Evolutionary conservation across 1,140 invertebrate species (phyloP).

Genomic region (Diprion similis): DNA sequence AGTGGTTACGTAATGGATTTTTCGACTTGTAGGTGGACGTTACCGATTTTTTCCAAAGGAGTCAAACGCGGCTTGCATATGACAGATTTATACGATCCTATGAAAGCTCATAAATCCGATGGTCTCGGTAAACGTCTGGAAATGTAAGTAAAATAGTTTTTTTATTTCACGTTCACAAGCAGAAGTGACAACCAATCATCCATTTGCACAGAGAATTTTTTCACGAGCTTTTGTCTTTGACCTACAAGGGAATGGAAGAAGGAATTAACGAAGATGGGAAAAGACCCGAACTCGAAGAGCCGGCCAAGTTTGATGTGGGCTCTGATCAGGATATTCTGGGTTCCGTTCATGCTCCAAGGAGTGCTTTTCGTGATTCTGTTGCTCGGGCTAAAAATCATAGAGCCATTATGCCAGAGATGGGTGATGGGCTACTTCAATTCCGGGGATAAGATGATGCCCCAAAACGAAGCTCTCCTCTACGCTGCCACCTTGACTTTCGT

Average conservation of each 20-base stretch:
- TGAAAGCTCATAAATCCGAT: no score
- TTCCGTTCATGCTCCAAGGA: slow-evolving; percentile 53
- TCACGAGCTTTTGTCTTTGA: no score
- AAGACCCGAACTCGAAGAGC: slow-evolving; percentile 22
- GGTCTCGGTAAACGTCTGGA: no score
- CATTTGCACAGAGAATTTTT: no score
- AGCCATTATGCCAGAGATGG: slow-evolving; percentile 62
- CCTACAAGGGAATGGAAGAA: slow-evolving; percentile 58
- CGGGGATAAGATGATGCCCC: slow-evolving; percentile 32
- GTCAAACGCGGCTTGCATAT: no score
- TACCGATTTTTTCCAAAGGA: no score
- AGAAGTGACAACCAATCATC: no score
- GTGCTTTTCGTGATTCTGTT: slow-evolving; percentile 50
- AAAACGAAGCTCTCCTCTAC: slow-evolving; percentile 50
- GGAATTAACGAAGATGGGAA: slow-evolving; percentile 50
- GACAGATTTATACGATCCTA: no score
- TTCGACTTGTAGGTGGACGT: no score
- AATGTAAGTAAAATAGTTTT: no score
- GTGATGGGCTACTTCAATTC: slow-evolving; percentile 64
- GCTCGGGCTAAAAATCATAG: slow-evolving; percentile 45
- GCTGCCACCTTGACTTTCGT: slow-evolving; percentile 47
- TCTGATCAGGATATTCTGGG: slow-evolving; percentile 57
- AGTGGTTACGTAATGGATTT: no score
- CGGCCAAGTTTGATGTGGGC: slow-evolving; percentile 56
- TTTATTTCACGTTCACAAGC: no score